Evolutionary conservation across 2,888 invertebrate genomes (phyloP).

Genomic region (Spodoptera picta): DNA sequence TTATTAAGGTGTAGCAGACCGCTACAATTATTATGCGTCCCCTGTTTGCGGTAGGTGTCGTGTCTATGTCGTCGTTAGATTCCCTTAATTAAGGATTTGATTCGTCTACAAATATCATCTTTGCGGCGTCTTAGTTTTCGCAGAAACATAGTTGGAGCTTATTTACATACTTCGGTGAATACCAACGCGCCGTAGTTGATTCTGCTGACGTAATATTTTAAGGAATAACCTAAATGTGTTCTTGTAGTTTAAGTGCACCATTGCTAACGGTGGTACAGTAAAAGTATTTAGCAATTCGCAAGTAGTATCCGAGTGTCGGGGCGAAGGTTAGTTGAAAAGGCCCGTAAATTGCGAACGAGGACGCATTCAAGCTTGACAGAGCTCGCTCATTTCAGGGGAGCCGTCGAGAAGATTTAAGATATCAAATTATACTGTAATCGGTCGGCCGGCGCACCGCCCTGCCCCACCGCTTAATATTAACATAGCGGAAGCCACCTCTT

Average conservation of each 20-base stretch:
- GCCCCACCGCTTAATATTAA: conserved; percentile 78
- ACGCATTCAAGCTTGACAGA: conserved; percentile 80
- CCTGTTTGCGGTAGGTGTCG: conserved; percentile 87
- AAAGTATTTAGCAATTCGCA: conserved; percentile 65
- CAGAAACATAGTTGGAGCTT: conserved; percentile 44
- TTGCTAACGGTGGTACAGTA: conserved; percentile 56
- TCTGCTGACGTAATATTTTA: conserved; percentile 26
- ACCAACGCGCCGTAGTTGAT: conserved; percentile 11
- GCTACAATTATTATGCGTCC: conserved; percentile 89
- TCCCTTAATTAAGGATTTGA: conserved; percentile 87
- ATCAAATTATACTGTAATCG: conserved; percentile 86
- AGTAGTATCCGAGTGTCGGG: conserved; percentile 63
- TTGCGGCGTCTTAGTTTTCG: conserved; percentile 65
- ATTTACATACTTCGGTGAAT: conserved; percentile 42
- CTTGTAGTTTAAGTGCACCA: conserved; percentile 50
- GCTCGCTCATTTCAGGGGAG: conserved; percentile 73
- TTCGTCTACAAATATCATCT: conserved; percentile 78
- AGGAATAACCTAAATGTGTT: conserved; percentile 22
- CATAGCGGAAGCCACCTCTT: conserved; percentile 81
- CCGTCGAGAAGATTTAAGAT: conserved; percentile 82
- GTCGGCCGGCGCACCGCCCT: conserved; percentile 70
- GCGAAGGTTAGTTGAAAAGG: conserved; percentile 76
- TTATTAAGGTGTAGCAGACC: conserved; percentile 89
- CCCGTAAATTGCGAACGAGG: conserved; percentile 82
- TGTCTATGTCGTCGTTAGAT: conserved; percentile 84